A percentile compares a stretch with the other conserved stretches of the same genome.
Evolutionary conservation across 2,888 invertebrate genomes (phyloP).

Genomic region (Cerceris ruficornis): DNA sequence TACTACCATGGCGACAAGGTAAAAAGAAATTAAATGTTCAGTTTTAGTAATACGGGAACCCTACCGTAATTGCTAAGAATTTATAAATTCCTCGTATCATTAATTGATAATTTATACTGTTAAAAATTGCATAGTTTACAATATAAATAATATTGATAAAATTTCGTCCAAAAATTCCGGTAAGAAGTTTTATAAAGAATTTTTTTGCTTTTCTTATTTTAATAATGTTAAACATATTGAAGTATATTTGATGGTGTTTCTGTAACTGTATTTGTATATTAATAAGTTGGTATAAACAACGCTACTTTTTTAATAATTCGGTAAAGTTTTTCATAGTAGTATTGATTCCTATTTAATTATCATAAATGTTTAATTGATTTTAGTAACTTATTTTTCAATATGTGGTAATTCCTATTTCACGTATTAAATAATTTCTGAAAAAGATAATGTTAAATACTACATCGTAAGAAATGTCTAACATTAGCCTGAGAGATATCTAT

Average conservation of each 20-base stretch:
- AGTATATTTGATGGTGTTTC: constrained; percentile 1
- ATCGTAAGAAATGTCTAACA: too few relatives aligned
- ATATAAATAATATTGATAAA: constrained; percentile 27
- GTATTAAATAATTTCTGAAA: too few relatives aligned
- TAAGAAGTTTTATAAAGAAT: constrained; percentile 12
- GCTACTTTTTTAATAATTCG: too few relatives aligned
- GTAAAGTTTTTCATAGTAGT: too few relatives aligned
- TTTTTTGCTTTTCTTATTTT: constrained; percentile 22
- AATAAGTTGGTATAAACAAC: too few relatives aligned
- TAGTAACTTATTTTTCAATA: too few relatives aligned
- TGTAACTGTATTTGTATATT: too few relatives aligned
- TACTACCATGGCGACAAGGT: constrained; percentile 29
- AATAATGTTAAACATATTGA: constrained; percentile 14
- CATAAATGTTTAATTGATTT: too few relatives aligned
- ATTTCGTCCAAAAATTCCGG: constrained; percentile 36
- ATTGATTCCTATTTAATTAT: too few relatives aligned
- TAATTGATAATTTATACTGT: constrained; percentile 16
- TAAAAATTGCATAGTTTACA: constrained; percentile 13
- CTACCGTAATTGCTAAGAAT: constrained; percentile 21
- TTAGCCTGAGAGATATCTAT: not conserved
- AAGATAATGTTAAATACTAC: too few relatives aligned
- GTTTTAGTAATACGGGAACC: constrained; percentile 17
- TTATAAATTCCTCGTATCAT: constrained; percentile 22
- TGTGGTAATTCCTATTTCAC: too few relatives aligned
- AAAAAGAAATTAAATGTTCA: constrained; percentile 21